Percentiles rank a stretch among this genome's conserved stretches.
Evolutionary conservation across 2,888 invertebrate species (phyloP).

Genomic region (Quadriops clusia): DNA sequence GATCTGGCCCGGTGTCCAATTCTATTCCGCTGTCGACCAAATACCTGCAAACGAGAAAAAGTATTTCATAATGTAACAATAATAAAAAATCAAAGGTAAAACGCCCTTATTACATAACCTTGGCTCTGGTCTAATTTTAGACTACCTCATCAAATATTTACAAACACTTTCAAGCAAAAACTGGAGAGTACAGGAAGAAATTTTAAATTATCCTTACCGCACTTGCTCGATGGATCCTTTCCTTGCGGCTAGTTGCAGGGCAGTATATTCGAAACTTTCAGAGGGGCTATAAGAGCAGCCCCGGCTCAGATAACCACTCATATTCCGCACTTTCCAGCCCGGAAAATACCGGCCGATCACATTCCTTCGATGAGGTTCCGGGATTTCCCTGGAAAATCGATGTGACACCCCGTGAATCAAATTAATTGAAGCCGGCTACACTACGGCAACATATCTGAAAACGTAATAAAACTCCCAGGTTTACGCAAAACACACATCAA

Average conservation of each 20-base stretch:
- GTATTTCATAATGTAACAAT: background rate
- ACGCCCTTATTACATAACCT: no score
- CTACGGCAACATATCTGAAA: no score
- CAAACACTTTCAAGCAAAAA: no score
- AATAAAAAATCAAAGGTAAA: conserved; percentile 1
- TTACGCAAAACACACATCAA: no score
- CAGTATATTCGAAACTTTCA: conserved; percentile 27
- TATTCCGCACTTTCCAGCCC: conserved; percentile 4
- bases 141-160: no score
- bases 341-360: no score
- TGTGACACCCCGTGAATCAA: no score
- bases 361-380: no score
- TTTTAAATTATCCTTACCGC: conserved; percentile 20
- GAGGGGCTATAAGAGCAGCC: conserved; percentile 28
- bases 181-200: no score
- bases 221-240: conserved; percentile 30
- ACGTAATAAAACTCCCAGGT: no score
- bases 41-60: conserved; percentile 26
- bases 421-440: no score
- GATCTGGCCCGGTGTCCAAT: conserved; percentile 34
- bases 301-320: conserved; percentile 18
- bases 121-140: background rate
- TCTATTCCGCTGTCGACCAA: conserved; percentile 33
- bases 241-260: conserved; percentile 30
- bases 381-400: no score